These are phyloP conservation scores for Dryadula phaetusa DNA, from an alignment of 2,888 invertebrate species.

Conservation along the genomic window DNA sequence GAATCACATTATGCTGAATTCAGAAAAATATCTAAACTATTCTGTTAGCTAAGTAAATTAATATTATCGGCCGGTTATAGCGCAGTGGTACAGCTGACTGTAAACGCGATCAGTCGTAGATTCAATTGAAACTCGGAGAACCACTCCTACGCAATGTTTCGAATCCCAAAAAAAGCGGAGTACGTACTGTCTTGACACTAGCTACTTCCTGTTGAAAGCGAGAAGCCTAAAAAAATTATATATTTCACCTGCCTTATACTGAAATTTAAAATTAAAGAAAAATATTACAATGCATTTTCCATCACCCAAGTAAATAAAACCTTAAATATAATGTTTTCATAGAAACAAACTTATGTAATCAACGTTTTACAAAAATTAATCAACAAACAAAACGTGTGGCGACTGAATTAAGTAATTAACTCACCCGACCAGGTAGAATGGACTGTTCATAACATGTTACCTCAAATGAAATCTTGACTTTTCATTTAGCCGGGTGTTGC, in stretches of 20 bases:
- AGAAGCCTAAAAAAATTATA: background rate
- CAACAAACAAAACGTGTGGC: constrained; percentile 61
- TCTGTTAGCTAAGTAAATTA: too few species aligned
- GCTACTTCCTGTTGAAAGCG: too few species aligned
- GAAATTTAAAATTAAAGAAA: too few species aligned
- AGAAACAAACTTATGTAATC: constrained; percentile 23
- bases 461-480: constrained; percentile 45
- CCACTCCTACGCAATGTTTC: too few species aligned
- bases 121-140: too few species aligned
- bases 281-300: background rate
- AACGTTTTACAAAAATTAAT: constrained; percentile 69
- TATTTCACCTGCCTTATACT: background rate
- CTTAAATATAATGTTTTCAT: constrained; percentile 13
- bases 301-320: background rate
- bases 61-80: too few species aligned
- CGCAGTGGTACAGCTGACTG: too few species aligned
- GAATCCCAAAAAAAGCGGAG: too few species aligned
- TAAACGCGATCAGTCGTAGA: too few species aligned
- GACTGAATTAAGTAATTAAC: constrained; percentile 77
- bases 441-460: constrained; percentile 25
- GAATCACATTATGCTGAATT: too few species aligned
- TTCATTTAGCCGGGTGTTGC: constrained; percentile 47
- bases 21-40: too few species aligned
- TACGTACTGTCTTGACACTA: too few species aligned
- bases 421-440: constrained; percentile 59